Base-by-base conservation (phyloP, 1,140 invertebrate species). In the Globodera rostochiensis region DNA sequence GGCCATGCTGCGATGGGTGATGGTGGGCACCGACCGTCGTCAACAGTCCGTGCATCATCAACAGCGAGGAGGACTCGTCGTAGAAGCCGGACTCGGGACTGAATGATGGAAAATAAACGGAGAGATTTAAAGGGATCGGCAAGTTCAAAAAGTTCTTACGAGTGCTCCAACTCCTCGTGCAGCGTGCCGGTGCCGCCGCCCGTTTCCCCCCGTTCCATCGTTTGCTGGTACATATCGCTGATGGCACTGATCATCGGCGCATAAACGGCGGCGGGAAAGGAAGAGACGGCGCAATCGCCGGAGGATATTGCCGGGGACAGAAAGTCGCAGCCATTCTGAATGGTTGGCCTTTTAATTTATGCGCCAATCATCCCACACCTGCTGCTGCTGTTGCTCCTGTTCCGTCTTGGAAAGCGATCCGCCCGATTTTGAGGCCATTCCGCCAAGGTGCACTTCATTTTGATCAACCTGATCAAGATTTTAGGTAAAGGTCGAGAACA, bases 71-170 rank as follows among this genome's bases (percentile, higher is more conserved):
- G 9, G 69, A 71, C 69, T 71, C 69, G 69, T 71, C 69, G 69
- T 25, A 71, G 69, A 71, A 71, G 69, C 69, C 69, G 9, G 36
- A 45, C 69, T 71, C 69, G 36, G 69, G 69, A 6, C 69, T 71
- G 25, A 71, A 71, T 19, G 67, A 4, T 21, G 13, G 13, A 13
- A 13, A 66, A 66, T 66, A 13, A 66, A 13, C 60, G 1, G 60
- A 15, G 36, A 36, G 3, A 36, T 36, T 25, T 36, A 36, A 36
- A 36, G 3, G 36, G 36, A 36, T 36, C 36, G 36, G 36, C 36
- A 36, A 36, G 1, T 21, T 21, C 60, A 66, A 21, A 0, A 25
- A 25, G 25, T 25, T 45, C 69, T 71, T 47, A 71, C 69, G 69
- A 71, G n/a, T 71, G 69, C 15, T 71, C 69, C 21, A 13, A 19